phyloP scores from a whole-genome alignment of 2,797 vertebrate genomes.

The Myotis myotis region DNA sequence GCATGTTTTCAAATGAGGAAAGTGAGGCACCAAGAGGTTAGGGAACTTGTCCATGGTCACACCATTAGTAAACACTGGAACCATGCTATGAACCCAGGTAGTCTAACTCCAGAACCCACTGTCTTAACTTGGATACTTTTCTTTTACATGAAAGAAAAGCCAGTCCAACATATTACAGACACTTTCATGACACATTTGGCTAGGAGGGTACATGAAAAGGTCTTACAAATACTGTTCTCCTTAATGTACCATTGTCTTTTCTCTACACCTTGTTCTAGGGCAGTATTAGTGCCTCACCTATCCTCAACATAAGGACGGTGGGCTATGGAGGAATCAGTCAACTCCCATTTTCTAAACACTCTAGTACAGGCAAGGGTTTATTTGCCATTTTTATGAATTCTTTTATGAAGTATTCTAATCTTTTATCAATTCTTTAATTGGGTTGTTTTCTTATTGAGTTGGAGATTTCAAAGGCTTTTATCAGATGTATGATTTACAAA shows the following conservation, averaged over 20 bases:
- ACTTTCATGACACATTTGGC: neutral
- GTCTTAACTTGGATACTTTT: neutral
- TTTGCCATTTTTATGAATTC: neutral
- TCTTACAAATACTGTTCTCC: conserved; percentile 3
- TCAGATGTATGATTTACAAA: neutral
- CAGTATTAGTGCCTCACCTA: neutral
- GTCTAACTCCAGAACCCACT: neutral
- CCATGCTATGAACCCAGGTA: neutral
- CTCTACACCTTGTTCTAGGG: neutral
- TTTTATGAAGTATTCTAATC: neutral
- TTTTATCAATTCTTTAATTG: neutral
- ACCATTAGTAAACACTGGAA: neutral
- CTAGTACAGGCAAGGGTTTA: neutral
- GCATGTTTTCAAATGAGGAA: neutral
- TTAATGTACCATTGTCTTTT: neutral
- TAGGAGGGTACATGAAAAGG: neutral
- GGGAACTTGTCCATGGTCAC: neutral
- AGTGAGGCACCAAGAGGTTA: neutral
- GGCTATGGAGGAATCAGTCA: neutral
- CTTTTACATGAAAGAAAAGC: neutral
- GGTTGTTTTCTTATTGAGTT: neutral
- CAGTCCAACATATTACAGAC: neutral
- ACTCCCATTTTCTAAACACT: neutral
- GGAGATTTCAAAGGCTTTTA: conserved; percentile 23
- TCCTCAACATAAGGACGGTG: neutral